Base-by-base conservation (phyloP, 1,140 invertebrate genomes). In the Cyclargus thomasi region DNA sequence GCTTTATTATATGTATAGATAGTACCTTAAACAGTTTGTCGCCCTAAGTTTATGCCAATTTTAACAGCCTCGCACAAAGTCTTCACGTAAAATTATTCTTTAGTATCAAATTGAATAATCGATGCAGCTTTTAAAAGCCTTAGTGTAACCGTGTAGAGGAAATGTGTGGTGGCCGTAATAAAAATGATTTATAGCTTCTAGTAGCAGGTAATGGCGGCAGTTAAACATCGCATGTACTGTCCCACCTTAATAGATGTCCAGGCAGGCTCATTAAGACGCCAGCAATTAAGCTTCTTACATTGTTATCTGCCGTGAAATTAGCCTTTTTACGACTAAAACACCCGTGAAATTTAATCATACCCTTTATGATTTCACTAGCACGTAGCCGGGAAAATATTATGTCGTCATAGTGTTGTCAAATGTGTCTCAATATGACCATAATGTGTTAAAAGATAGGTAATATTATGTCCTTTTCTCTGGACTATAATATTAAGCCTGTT, bases 171-270 rank as follows among this genome's bases (percentile, higher is more conserved):
- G 53, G 53, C 18, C 55, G 20, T 59, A 59, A 59, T 59, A 59
- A 59, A 47, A 59, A 59, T 59, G 55, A 59, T 59, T 59, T 20
- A 59, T 59, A 8, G 20, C 55, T 59, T 16, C 18, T 59, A 59
- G 55, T 20, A 20, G 55, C 53, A 2, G 53, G 10, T 59, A 47
- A 59, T 59, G 20, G 55, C 18, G 55, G 55, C 6, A 10, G 55
- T 59, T 10, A 59, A 59, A 59, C 17, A 11, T 59, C 10, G 55
- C 55, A 59, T 20, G 55, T 59, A 11, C n/a, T 20, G 55, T 20
- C 55, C 53, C 53, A 17, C 53, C 55, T 20, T 59, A 59, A 59
- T 59, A 59, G 21, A 59, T 20, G 55, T 8, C 55, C 11, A 11
- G 18, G 14, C 55, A 18, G 17, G n/a, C 18, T 59, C 55, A 21